Evolutionary conservation across 2,113 vertebrate genomes (phyloP), one percentile per base, ranked within the genome.

Genomic region (Ameiurus melas): DNA sequence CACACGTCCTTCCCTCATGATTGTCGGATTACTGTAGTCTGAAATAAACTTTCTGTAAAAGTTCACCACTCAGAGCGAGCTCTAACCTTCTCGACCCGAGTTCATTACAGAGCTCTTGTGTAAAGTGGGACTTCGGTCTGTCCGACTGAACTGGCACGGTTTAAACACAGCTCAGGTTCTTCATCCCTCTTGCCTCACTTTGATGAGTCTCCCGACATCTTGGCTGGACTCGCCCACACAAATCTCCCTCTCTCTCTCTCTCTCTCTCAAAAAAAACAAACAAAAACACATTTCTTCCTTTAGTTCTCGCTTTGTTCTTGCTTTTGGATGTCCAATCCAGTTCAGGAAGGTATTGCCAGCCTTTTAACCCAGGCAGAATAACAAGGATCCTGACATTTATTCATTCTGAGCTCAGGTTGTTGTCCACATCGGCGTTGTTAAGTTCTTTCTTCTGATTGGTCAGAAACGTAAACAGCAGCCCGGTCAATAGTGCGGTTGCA

Each of bases 141-240:
- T 79, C 71, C 47, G n/a, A 75, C 71, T 87, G 55, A 80, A 68
- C 85, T 85, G 55, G 60, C 83, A 77, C 77, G 86, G 70, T 89
- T 90, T 88, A 91, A 93, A 90, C 85, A 62, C 75, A 77, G 89
- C 85, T 87, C 91, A 91, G 89, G 85, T 90, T 89, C 90, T 91
- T 90, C 89, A 92, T 89, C 71, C 84, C 82, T 73, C 88, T 84
- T 84, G 53, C 64, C 90, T 85, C 85, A 83, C 88, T 88, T 91
- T 91, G 90, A 93, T 90, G 84, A 70, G 78, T 89, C 88, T 91
- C 66, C 83, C 88, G 77, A 87, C 85, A 90, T 90, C 84, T 60
- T n/a, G 86, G 89, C 85, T 86, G 80, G 89, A 83, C 86, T 89
- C 85, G 6, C 57, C 85, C 62, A 60, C 78, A 88, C 55, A 80